Percentiles rank a stretch among this genome's conserved stretches.
Evolutionary conservation across 2,888 invertebrate genomes (phyloP).

Genomic region (Mythimna ferrago): DNA sequence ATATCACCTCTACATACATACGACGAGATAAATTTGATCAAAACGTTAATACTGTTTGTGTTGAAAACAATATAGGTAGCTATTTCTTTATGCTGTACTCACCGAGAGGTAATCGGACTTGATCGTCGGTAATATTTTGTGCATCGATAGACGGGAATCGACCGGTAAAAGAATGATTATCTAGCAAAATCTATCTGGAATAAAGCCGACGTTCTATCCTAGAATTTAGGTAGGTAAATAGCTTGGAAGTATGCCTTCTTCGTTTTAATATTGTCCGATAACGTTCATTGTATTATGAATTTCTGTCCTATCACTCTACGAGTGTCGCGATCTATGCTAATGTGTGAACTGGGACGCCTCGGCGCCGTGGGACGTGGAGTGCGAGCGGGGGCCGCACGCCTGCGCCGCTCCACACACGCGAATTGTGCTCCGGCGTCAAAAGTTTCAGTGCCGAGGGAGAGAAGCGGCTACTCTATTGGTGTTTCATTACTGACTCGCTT

Average conservation of each 20-base stretch:
- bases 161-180: constrained; percentile 86
- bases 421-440: constrained; percentile 86
- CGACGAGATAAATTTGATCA: constrained; percentile 85
- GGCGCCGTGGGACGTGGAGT: constrained; percentile 63
- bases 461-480: constrained; percentile 91
- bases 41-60: constrained; percentile 88
- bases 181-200: constrained; percentile 91
- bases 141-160: constrained; percentile 87
- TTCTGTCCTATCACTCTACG: constrained; percentile 88
- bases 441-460: constrained; percentile 88
- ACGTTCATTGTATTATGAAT: constrained; percentile 86
- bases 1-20: constrained; percentile 88
- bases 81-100: constrained; percentile 80
- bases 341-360: constrained; percentile 71
- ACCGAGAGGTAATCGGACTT: constrained; percentile 84
- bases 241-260: constrained; percentile 89
- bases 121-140: constrained; percentile 88
- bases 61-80: constrained; percentile 84
- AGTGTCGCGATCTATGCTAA: constrained; percentile 89
- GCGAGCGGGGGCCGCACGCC: constrained; percentile 46
- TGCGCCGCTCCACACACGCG: constrained; percentile 65
- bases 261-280: constrained; percentile 90
- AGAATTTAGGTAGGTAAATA: constrained; percentile 88
- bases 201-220: constrained; percentile 89
- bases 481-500: constrained; percentile 90